These are phyloP conservation scores for Drosophila varians DNA, from an alignment of 1,140 invertebrate species.

Conservation along the genomic window DNA sequence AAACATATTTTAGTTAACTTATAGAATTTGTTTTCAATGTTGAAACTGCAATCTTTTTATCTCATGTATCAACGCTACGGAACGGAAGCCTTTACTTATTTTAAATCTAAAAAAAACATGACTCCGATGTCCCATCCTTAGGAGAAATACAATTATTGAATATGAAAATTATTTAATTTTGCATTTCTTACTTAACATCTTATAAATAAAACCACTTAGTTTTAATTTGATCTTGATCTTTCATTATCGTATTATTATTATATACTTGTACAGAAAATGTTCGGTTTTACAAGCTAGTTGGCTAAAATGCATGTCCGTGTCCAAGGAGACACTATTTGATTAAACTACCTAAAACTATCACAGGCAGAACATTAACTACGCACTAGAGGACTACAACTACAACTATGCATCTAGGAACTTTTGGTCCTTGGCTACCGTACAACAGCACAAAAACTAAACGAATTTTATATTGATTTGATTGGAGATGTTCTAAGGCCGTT, in stretches of 20 bases:
- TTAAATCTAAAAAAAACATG: too few species aligned
- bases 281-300: conserved; percentile 27
- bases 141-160: too few species aligned
- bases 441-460: conserved; percentile 8
- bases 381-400: conserved; percentile 61
- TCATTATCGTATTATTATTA: conserved; percentile 9
- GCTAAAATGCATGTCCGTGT: conserved; percentile 52
- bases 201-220: not conserved
- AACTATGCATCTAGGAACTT: conserved; percentile 46
- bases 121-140: too few species aligned
- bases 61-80: too few species aligned
- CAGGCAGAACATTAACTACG: conserved; percentile 78
- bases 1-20: too few species aligned
- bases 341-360: conserved; percentile 79
- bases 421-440: conserved; percentile 31
- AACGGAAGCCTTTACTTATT: too few species aligned
- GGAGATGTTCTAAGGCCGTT: not conserved
- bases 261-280: conserved; percentile 15
- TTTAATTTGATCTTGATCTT: conserved; percentile 16
- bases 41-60: too few species aligned
- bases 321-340: conserved; percentile 31
- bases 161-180: too few species aligned
- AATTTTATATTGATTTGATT: not conserved
- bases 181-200: too few species aligned
- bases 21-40: too few species aligned